phyloP scores from a whole-genome alignment of 2,888 invertebrate species.

The Netelia virgata region DNA sequence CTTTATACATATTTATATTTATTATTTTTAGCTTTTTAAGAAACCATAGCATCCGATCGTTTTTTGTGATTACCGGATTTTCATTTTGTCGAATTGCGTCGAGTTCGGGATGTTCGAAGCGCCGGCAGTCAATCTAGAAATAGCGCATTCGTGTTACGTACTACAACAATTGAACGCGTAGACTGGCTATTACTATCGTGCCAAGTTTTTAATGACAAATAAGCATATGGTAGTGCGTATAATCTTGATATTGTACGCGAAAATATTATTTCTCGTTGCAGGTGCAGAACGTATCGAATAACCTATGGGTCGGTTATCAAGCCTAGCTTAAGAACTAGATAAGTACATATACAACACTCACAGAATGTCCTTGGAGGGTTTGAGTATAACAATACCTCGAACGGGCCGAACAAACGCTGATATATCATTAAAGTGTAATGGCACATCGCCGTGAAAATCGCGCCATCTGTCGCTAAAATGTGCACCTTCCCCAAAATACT shows the following conservation, averaged over 20 bases:
- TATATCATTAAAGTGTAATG: background rate
- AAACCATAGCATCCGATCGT: background rate
- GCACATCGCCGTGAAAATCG: background rate
- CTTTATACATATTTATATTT: background rate
- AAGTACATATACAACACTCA: background rate
- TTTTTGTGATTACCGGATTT: background rate
- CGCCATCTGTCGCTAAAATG: conserved; percentile 2
- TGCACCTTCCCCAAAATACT: background rate
- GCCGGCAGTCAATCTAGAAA: no score
- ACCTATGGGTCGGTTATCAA: background rate
- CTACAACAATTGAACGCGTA: no score
- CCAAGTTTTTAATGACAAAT: background rate
- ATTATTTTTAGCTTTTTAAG: background rate
- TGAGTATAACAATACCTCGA: background rate
- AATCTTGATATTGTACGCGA: background rate
- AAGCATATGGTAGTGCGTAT: background rate
- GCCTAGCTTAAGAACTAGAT: background rate
- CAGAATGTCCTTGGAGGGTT: background rate
- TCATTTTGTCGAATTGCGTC: no score
- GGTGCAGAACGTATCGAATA: background rate
- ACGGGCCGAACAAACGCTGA: background rate
- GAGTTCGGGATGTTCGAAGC: no score
- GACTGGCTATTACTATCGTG: no score
- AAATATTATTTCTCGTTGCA: background rate
- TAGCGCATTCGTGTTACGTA: no score